Evolutionary conservation across 2,888 invertebrate species (phyloP).

Genomic region (Drosophila algonquin): DNA sequence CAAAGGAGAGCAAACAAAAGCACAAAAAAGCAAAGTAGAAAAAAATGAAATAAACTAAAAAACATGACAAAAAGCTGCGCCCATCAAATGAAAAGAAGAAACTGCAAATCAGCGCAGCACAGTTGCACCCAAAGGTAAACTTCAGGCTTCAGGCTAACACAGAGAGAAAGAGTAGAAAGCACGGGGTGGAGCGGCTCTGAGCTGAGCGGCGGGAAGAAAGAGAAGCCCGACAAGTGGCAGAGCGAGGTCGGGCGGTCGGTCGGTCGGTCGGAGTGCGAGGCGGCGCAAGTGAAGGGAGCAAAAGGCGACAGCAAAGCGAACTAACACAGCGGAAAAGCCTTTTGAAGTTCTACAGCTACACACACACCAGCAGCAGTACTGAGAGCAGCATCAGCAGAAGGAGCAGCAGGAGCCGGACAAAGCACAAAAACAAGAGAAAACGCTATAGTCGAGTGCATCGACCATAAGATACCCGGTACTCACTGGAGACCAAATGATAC

Average conservation of each 20-base stretch:
- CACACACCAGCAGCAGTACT: slow-evolving; percentile 21
- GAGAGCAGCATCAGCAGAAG: slow-evolving; percentile 30
- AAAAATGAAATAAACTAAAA: slow-evolving; percentile 14
- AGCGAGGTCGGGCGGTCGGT: slow-evolving; percentile 18
- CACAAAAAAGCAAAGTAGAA: slow-evolving; percentile 16
- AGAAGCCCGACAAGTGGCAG: slow-evolving; percentile 44
- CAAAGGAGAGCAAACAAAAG: slow-evolving; percentile 33
- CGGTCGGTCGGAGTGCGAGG: slow-evolving; percentile 23
- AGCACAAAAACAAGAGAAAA: background rate
- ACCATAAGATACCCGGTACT: background rate
- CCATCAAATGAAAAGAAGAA: slow-evolving; percentile 64
- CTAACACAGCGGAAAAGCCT: slow-evolving; percentile 65
- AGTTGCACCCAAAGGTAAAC: slow-evolving; percentile 69
- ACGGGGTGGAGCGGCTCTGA: background rate
- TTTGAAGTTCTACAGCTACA: slow-evolving; percentile 55
- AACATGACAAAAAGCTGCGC: slow-evolving; percentile 46
- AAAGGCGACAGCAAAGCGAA: slow-evolving; percentile 52
- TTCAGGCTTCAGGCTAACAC: slow-evolving; percentile 43
- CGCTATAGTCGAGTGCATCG: background rate
- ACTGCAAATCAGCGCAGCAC: slow-evolving; percentile 75
- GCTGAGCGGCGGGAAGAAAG: slow-evolving; percentile 6
- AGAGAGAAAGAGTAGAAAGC: slow-evolving; percentile 2
- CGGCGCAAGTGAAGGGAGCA: slow-evolving; percentile 49
- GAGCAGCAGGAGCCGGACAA: background rate
- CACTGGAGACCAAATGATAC: background rate